phyloP scores from a whole-genome alignment of 2,113 vertebrate genomes.

The Marmota monax region DNA sequence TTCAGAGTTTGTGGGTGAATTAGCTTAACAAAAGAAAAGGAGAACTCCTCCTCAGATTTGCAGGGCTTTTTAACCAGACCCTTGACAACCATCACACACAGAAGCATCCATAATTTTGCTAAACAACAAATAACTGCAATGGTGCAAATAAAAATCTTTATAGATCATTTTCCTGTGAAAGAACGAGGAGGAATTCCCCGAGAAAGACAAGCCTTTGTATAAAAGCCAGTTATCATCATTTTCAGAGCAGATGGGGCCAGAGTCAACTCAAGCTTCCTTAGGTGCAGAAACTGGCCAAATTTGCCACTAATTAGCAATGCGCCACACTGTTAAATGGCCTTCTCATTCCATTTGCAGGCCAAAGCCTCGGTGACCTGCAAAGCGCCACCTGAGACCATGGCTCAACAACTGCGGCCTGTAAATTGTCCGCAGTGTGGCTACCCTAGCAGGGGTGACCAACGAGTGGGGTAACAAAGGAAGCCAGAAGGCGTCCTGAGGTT shows the following conservation, averaged over 20 bases:
- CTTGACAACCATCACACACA: background rate
- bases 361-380: conserved; percentile 46
- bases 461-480: conserved; percentile 63
- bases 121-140: background rate
- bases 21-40: background rate
- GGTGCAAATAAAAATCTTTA: background rate
- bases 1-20: conserved; percentile 22
- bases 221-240: conserved; percentile 18
- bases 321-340: conserved; percentile 59
- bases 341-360: conserved; percentile 78
- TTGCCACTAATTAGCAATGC: conserved; percentile 70
- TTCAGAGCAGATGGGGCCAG: conserved; percentile 80
- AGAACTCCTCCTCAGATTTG: background rate
- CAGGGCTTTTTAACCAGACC: background rate
- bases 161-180: background rate
- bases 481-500: conserved; percentile 45
- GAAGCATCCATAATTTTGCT: background rate
- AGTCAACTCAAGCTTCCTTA: conserved; percentile 53
- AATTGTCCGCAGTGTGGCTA: conserved; percentile 12
- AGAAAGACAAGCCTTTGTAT: background rate
- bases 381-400: conserved; percentile 74
- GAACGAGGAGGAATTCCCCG: conserved; percentile 41
- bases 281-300: conserved; percentile 48
- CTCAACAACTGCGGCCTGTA: background rate
- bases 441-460: rapidly evolving